phyloP scores from a whole-genome alignment of 2,797 vertebrate genomes.

The Choloepus didactylus region DNA sequence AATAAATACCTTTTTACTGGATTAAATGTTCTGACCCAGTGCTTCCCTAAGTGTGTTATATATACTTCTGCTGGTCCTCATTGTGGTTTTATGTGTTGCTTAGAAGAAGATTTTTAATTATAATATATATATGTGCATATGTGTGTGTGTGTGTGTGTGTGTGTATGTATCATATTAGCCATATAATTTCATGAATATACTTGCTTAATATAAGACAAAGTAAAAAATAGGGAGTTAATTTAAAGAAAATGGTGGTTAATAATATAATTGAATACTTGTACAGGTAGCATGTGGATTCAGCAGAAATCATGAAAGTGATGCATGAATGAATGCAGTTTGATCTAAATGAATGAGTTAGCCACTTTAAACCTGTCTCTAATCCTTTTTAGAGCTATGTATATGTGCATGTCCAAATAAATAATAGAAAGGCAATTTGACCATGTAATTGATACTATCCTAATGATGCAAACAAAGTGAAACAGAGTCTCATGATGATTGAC shows the following conservation, averaged over 20 bases:
- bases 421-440: neutral
- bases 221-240: neutral
- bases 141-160: neutral
- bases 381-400: neutral
- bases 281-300: neutral
- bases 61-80: neutral
- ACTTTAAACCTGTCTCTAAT: neutral
- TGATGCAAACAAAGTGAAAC: neutral
- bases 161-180: neutral
- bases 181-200: conserved; percentile 32
- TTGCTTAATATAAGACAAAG: neutral
- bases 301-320: neutral
- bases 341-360: neutral
- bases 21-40: neutral
- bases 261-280: neutral
- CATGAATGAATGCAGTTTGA: neutral
- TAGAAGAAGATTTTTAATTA: neutral
- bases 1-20: neutral
- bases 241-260: neutral
- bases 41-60: neutral
- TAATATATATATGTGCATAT: neutral
- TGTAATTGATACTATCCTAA: neutral
- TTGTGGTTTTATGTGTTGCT: neutral
- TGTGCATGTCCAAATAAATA: neutral
- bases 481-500: neutral